phyloP scores from a whole-genome alignment of 30 jellyfish, hydroid and myxozoan genomes.

The Haliclystus octoradiatus region DNA sequence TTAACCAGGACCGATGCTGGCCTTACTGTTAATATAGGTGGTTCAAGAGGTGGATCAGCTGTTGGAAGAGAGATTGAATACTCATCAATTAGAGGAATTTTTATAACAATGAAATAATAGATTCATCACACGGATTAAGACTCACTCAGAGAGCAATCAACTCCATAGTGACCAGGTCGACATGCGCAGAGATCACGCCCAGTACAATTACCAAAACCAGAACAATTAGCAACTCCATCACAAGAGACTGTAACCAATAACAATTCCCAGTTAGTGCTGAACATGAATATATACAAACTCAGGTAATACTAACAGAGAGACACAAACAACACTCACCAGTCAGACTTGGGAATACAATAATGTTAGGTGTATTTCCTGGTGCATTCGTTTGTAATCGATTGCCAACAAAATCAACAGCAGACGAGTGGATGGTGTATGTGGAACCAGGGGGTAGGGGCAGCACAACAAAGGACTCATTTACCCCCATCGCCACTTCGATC shows the following conservation, averaged over 20 bases:
- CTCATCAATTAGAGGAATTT: too few relatives aligned
- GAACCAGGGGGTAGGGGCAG: background rate
- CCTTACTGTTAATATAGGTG: background rate
- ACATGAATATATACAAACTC: too few relatives aligned
- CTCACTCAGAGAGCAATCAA: conserved; percentile 3
- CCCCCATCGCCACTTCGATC: background rate
- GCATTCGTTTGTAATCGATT: background rate
- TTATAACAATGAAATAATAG: too few relatives aligned
- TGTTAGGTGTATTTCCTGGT: background rate
- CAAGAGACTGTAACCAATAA: conserved; percentile 3
- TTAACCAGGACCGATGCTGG: background rate
- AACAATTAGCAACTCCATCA: conserved; percentile 7
- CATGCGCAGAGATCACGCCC: conserved; percentile 16
- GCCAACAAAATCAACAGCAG: background rate
- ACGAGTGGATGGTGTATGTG: background rate
- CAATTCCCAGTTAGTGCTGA: background rate
- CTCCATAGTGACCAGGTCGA: conserved; percentile 7
- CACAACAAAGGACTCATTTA: background rate
- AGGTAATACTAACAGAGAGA: too few relatives aligned
- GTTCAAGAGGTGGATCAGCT: background rate
- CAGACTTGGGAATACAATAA: background rate
- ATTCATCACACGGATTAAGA: too few relatives aligned
- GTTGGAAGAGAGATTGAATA: too few relatives aligned
- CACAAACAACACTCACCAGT: background rate
- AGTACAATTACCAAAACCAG: conserved; percentile 21